Conservation (phyloP, 2,113 vertebrate species). For the Bubo scandiacus region DNA sequence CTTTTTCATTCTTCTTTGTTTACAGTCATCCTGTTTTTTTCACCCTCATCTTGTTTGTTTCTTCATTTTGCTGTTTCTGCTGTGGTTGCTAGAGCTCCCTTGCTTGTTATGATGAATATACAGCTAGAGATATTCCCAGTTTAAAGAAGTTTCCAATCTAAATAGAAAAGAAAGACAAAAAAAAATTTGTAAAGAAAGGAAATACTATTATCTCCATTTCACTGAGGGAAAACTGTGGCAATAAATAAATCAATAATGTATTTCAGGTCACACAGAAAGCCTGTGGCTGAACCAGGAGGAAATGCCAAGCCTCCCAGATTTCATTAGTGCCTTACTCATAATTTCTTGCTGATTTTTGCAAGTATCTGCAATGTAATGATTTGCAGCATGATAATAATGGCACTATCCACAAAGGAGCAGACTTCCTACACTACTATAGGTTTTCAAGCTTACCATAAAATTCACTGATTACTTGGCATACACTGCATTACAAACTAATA, state of each 20-base stretch:
- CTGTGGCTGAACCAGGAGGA: not conserved
- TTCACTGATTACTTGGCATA: not conserved
- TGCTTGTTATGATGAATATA: not conserved
- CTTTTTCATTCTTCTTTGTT: not conserved
- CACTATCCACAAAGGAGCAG: not conserved
- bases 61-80: not conserved
- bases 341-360: slow-evolving; percentile 33
- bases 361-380: slow-evolving; percentile 9
- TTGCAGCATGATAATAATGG: slow-evolving; percentile 9
- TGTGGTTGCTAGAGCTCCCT: not conserved
- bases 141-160: not conserved
- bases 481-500: not conserved
- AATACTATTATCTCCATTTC: not conserved
- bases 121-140: not conserved
- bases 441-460: slow-evolving; percentile 29
- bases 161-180: not conserved
- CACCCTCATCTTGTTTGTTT: not conserved
- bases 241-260: not conserved
- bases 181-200: not conserved
- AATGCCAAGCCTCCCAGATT: slow-evolving; percentile 26
- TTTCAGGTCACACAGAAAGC: not conserved
- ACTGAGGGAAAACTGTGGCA: not conserved
- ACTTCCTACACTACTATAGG: not conserved
- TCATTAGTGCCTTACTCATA: slow-evolving; percentile 1
- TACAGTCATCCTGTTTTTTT: not conserved